Evolutionary conservation across 2,888 invertebrate genomes (phyloP), one percentile per base, ranked within the genome.

Genomic region (Rosalia funebris): DNA sequence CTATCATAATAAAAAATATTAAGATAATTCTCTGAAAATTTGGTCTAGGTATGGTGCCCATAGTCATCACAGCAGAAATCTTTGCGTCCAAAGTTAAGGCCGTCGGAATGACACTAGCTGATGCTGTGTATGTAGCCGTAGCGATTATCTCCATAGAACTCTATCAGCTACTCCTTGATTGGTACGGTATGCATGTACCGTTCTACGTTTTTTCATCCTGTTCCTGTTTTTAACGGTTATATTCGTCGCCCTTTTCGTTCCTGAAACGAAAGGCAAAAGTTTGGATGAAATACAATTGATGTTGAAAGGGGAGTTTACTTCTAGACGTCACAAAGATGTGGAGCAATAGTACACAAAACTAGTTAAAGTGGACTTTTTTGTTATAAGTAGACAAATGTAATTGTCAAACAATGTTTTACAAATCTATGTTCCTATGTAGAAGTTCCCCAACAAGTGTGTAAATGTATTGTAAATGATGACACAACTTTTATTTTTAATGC

Each of bases 71-170:
- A n/a, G 79, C 77, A 0, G 80, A 80, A 66, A 54, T 80, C n/a
- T 80, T 80, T 54, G 76, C 80, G 0, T 73, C 79, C 1, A 75
- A 73, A 39, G 74, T 80, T 3, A 80, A 80, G 71, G 79, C 79
- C 1, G 74, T 77, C 44, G 75, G 75, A 3, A 72, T 75, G 72
- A 71, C 74, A 1, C 46, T 73, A 10, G 69, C 72, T 4, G 73
- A 74, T 60, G 56, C 66, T 15, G 58, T 67, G 42, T 74, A 74
- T 54, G 63, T 71, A 4, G 34, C 71, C 2, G 61, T 65, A 32
- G 71, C 71, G 7, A 52, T 73, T 14, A 32, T 72, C 9, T 71
- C 74, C 0, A 58, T 74, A 10, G 64, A 72, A 54, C 45, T 74
- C 1, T 75, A 74, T 53, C 70, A 73, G 48, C 46, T 58, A 20